These are phyloP conservation scores for Brachionus manjavacas DNA, from an alignment of 1,140 invertebrate species.

Conservation along the genomic window DNA sequence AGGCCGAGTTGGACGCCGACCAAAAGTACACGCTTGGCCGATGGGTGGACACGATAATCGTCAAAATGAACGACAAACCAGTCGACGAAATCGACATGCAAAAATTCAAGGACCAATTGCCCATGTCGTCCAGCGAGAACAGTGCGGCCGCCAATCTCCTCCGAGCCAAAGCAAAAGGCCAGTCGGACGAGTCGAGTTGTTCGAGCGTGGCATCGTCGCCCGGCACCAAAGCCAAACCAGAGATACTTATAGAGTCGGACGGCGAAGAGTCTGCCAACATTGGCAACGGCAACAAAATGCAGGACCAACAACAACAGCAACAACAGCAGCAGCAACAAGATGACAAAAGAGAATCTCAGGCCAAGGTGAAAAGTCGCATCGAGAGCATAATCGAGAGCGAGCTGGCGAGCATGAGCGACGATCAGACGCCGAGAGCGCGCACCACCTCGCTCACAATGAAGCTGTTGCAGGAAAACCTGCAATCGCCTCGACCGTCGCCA, in stretches of 20 bases:
- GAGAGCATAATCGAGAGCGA: conserved; percentile 5
- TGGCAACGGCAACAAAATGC: neutral
- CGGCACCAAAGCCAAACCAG: neutral
- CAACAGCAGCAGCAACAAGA: neutral
- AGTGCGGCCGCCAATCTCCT: neutral
- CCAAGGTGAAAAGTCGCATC: neutral
- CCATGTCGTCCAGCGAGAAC: conserved; percentile 23
- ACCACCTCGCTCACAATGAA: conserved; percentile 4
- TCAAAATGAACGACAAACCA: conserved; percentile 37
- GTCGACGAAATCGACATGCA: conserved; percentile 9
- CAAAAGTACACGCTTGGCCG: conserved; percentile 7
- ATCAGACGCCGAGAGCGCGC: neutral
- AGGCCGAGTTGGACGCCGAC: neutral
- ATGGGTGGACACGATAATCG: conserved; percentile 36
- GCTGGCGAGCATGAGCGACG: neutral
- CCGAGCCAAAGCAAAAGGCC: neutral
- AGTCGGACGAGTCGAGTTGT: conserved; percentile 11
- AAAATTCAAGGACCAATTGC: conserved; percentile 18
- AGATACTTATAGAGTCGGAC: neutral
- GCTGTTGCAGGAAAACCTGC: neutral
- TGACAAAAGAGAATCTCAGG: neutral
- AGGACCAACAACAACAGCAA: neutral
- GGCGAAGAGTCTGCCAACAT: neutral
- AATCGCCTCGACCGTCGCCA: neutral
- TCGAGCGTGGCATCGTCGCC: conserved; percentile 11